Evolutionary conservation across 2,113 vertebrate species (phyloP), one percentile per base, ranked within the genome.

Genomic region (Morone chrysops): DNA sequence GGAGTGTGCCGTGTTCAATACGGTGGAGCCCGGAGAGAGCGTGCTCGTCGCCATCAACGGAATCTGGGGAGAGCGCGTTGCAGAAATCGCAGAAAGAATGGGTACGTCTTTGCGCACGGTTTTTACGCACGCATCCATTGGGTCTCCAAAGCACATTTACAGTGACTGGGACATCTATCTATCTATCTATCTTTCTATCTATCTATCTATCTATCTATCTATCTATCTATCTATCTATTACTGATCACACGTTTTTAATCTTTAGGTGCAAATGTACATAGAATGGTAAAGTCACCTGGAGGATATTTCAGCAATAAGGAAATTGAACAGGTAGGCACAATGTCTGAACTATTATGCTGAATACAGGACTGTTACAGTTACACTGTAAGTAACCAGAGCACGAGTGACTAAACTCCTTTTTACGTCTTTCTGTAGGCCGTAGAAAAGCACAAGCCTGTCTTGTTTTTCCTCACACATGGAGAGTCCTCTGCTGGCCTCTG

Each of bases 381-480:
- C 6, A 25, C 16, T 12, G 5, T 18, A 2, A 36, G 17, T 4
- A 47, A 31, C 4, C 10, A 14, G 11, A 5, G 25, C 36, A 41
- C 9, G 13, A 45, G 16, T 17, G 3, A 31, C 48, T 43, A 47
- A 48, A 70, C 45, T 38, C 9, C 0, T n/a, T 51, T 20, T 8
- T 11, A 45, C 18, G 4, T 63, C 5, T 45, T 43, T 9, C 2
- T 74, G 18, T 50, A 99, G 98, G 96, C 93, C n/a, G 71, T 99
- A 77, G 65, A 76, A 18, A 93, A 82, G 87, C 94, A 99, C 94
- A 97, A 96, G 85, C 98, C 98, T 0, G 93, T 90, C 0, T 88
- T 99, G 76, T 96, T 99, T 83, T 99, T 99, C 94, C 95, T 99
- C 81, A 96, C 97, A 67, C 98, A 99, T 0, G 97, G 97, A 80